Evolutionary conservation across 2,888 invertebrate genomes (phyloP), one percentile per base, ranked within the genome.

Genomic region (Volucella inflata): DNA sequence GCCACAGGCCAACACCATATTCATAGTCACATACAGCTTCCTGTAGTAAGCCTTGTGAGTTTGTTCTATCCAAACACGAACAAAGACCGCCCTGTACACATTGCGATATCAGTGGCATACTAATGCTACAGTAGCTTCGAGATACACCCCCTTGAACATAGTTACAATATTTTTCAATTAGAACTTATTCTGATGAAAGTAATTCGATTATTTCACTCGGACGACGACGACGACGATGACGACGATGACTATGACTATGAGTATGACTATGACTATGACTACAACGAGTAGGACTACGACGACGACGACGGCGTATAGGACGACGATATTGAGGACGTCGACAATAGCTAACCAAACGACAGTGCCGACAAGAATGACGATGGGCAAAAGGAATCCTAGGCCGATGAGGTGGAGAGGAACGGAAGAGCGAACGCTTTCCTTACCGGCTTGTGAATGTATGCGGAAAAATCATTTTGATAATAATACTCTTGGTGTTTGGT

Each of bases 141-240:
- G 72, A 75, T 82, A 78, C 81, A 78, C 87, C 81, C 78, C 82
- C 78, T 82, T 77, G 79, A 79, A 83, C 77, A 87, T 89, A 90
- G 91, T 89, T 89, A 91, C 91, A 92, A 92, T 92, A 92, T 92
- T 92, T 92, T 92, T 92, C 92, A 92, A 92, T 92, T 92, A 92
- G 92, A 92, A 92, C 89, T 92, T 91, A 91, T 90, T 92, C 92
- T 91, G 89, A 90, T 91, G 92, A 91, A 92, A 91, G 90, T 92
- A 92, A 92, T 92, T 92, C 91, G 92, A 92, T 92, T 92, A 92
- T 90, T 92, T 90, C 92, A 91, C 91, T 92, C 90, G 90, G 90
- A 89, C 90, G 90, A 88, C 88, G 75, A 78, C 83, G 76, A 77
- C 78, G 74, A 46, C 14, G 68, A 50, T 30, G 82, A 87, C 79